Conservation (phyloP, 1,140 invertebrate species). For the Tetranychus urticae region DNA sequence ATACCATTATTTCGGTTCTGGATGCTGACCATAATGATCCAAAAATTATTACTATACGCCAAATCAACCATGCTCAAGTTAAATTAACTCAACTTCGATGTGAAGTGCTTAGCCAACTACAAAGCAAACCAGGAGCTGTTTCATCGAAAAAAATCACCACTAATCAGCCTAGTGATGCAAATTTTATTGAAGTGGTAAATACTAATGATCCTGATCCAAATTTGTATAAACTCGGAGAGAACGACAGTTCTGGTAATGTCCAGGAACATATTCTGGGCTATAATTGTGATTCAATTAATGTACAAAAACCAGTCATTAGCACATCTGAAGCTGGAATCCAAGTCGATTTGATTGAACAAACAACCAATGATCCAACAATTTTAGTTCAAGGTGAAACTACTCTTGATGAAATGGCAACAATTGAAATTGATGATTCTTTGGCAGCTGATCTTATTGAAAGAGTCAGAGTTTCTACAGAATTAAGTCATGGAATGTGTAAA, state of each 20-base stretch:
- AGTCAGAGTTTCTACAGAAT: constrained; percentile 50
- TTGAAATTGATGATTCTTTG: background rate
- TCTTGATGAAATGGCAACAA: too few species aligned
- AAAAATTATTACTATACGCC: constrained; percentile 17
- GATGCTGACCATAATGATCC: constrained; percentile 12
- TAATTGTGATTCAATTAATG: background rate
- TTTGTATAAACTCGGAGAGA: too few species aligned
- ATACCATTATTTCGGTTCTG: constrained; percentile 2
- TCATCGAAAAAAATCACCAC: too few species aligned
- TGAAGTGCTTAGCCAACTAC: constrained; percentile 4
- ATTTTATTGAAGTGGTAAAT: too few species aligned
- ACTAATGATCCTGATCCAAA: too few species aligned
- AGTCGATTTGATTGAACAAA: background rate
- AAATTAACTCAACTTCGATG: constrained; percentile 22
- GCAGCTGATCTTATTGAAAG: constrained; percentile 19
- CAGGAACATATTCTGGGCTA: too few species aligned
- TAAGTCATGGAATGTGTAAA: constrained; percentile 63
- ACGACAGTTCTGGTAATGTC: too few species aligned
- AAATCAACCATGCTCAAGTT: constrained; percentile 14
- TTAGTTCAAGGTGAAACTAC: too few species aligned
- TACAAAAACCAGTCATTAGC: background rate
- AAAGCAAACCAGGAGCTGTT: too few species aligned
- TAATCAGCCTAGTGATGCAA: too few species aligned
- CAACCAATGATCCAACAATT: background rate
- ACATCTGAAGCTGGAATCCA: background rate